A percentile compares a stretch with the other conserved stretches of the same genome.
Conservation (phyloP, 2,888 invertebrate genomes). For the Nycteola revayana region DNA sequence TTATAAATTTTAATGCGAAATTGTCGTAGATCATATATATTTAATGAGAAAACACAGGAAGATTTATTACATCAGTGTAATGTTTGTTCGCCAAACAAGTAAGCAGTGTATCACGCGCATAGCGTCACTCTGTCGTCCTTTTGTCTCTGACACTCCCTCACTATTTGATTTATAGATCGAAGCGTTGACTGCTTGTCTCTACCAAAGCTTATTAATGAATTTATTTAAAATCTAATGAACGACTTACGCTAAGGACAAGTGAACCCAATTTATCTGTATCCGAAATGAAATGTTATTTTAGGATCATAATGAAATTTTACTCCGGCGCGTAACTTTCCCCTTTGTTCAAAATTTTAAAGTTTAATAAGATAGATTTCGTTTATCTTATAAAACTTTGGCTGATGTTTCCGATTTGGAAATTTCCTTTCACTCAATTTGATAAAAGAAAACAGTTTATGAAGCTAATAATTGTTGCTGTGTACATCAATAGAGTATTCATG, state of each 20-base stretch:
- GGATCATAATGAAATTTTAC: constrained; percentile 55
- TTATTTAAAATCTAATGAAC: constrained; percentile 81
- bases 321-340: constrained; percentile 26
- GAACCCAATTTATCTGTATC: constrained; percentile 64
- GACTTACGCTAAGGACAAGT: constrained; percentile 76
- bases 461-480: too few relatives aligned
- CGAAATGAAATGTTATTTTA: constrained; percentile 62
- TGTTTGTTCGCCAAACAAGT: constrained; percentile 17
- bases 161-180: constrained; percentile 80
- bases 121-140: constrained; percentile 62
- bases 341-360: constrained; percentile 27
- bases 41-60: too few relatives aligned
- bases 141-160: constrained; percentile 79
- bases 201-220: constrained; percentile 75
- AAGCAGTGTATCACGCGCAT: constrained; percentile 43
- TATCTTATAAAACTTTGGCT: constrained; percentile 30
- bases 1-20: too few relatives aligned
- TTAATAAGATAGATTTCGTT: constrained; percentile 31
- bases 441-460: constrained; percentile 29
- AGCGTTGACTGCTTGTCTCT: constrained; percentile 75
- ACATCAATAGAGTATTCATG: too few relatives aligned
- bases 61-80: too few relatives aligned
- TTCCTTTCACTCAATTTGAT: constrained; percentile 25
- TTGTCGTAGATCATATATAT: too few relatives aligned
- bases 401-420: constrained; percentile 29